Conservation (phyloP, 1,140 invertebrate species). For the Chrysopa pallens region DNA sequence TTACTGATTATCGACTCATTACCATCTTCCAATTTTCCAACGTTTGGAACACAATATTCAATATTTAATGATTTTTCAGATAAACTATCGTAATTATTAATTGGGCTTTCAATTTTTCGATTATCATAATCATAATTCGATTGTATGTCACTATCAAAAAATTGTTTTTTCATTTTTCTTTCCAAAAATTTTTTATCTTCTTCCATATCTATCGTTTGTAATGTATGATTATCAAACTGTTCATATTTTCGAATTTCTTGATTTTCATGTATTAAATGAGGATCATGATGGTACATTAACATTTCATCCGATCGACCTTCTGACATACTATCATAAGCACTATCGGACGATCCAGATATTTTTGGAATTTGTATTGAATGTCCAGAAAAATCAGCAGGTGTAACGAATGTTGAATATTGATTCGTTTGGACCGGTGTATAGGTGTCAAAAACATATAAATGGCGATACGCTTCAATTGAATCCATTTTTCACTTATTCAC, state of each 20-base stretch:
- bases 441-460: no score
- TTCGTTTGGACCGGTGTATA: no score
- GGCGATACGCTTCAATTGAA: no score
- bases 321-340: background rate
- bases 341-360: background rate
- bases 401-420: no score
- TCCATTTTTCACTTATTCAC: no score
- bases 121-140: background rate
- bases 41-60: no score
- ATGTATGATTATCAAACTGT: background rate
- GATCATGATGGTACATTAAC: background rate
- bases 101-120: no score
- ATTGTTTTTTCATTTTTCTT: background rate
- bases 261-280: background rate
- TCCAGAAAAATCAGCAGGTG: no score
- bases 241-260: background rate
- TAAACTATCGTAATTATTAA: background rate
- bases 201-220: background rate
- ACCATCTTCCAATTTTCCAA: no score
- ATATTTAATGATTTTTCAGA: background rate
- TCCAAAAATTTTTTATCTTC: background rate
- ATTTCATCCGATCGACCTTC: background rate
- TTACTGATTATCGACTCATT: no score
- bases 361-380: no score
- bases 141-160: background rate